phyloP scores from a whole-genome alignment of 2,113 vertebrate species.

The Pseudorhombus dupliciocellatus region DNA sequence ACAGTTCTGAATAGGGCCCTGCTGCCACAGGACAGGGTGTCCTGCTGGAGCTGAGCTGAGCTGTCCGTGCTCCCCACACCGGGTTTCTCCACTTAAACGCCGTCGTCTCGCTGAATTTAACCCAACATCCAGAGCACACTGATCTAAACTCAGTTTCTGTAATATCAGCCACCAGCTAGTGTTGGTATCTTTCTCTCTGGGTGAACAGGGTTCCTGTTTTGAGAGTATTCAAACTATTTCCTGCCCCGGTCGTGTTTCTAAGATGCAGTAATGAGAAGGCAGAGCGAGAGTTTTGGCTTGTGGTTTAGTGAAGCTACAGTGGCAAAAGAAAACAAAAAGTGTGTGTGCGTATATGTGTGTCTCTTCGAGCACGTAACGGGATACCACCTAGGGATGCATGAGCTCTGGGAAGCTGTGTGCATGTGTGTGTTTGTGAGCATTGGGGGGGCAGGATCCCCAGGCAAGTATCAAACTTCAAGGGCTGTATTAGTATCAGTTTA shows the following conservation, averaged over 20 bases:
- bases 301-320: slow-evolving; percentile 51
- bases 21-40: slow-evolving; percentile 54
- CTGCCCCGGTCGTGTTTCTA: slow-evolving; percentile 28
- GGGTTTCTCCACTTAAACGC: slow-evolving; percentile 5
- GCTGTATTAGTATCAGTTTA: slow-evolving; percentile 76
- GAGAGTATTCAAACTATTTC: slow-evolving; percentile 46
- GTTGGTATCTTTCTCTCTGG: slow-evolving; percentile 5
- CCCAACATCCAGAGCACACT: too few relatives aligned
- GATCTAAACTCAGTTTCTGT: background rate
- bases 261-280: slow-evolving; percentile 54
- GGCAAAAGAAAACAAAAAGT: slow-evolving; percentile 60
- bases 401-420: slow-evolving; percentile 69
- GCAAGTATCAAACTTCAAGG: slow-evolving; percentile 78
- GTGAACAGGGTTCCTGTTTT: slow-evolving; percentile 6
- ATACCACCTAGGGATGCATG: slow-evolving; percentile 70
- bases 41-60: slow-evolving; percentile 40
- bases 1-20: slow-evolving; percentile 56
- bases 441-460: slow-evolving; percentile 64
- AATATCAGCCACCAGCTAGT: background rate
- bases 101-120: background rate
- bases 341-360: slow-evolving; percentile 44
- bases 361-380: slow-evolving; percentile 66
- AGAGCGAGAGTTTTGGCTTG: slow-evolving; percentile 59
- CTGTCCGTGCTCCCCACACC: slow-evolving; percentile 24
- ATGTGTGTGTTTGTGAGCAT: slow-evolving; percentile 39